Evolutionary conservation across 2,797 vertebrate species (phyloP).

Genomic region (Silurus aristotelis): DNA sequence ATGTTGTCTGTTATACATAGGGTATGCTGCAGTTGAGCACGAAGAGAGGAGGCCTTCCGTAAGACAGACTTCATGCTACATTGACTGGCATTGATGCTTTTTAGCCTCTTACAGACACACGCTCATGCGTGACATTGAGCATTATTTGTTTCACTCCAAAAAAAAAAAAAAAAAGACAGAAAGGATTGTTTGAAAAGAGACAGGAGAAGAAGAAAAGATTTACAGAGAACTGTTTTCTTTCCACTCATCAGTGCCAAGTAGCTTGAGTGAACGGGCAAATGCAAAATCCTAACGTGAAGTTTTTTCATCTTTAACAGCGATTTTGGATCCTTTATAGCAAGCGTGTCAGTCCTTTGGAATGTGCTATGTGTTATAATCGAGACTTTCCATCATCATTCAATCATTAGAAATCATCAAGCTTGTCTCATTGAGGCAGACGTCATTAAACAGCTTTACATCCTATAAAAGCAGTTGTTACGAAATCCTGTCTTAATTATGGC

Average conservation of each 20-base stretch:
- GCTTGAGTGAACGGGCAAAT: not conserved
- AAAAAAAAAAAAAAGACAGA: conserved; percentile 10
- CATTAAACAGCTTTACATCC: conserved; percentile 16
- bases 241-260: not conserved
- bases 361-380: conserved; percentile 18
- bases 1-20: conserved; percentile 36
- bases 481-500: conserved; percentile 13
- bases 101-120: conserved; percentile 46
- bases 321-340: conserved; percentile 31
- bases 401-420: conserved; percentile 25
- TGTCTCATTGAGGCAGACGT: not conserved
- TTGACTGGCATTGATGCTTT: conserved; percentile 51
- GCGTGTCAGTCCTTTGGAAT: conserved; percentile 31
- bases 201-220: conserved; percentile 6
- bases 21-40: conserved; percentile 41
- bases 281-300: not conserved
- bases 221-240: not conserved
- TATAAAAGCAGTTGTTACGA: conserved; percentile 3
- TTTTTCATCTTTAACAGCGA: conserved; percentile 27
- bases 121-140: conserved; percentile 49
- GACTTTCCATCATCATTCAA: conserved; percentile 23
- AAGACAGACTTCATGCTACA: conserved; percentile 53
- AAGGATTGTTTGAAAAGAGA: conserved; percentile 5
- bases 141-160: conserved; percentile 44
- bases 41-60: conserved; percentile 43